Conservation (phyloP, 2,888 invertebrate genomes). For the Melanargia galathea region DNA sequence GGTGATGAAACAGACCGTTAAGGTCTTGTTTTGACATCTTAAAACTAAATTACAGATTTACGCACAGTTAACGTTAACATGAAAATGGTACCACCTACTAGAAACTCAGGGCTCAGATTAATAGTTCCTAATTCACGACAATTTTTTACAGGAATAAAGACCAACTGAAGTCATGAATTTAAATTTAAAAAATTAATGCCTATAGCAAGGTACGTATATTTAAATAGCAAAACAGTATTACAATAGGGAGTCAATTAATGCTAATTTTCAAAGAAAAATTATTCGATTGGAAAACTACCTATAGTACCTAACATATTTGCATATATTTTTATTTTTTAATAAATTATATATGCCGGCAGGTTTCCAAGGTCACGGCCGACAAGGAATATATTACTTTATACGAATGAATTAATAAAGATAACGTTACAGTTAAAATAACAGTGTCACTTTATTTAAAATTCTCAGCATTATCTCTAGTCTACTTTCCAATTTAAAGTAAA, state of each 20-base stretch:
- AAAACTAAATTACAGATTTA: too few species aligned
- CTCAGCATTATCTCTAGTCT: not conserved
- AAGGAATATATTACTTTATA: not conserved
- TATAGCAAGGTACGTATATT: not conserved
- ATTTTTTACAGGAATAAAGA: too few species aligned
- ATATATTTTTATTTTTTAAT: slow-evolving; percentile 26
- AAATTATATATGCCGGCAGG: not conserved
- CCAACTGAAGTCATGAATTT: too few species aligned
- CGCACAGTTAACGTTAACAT: too few species aligned
- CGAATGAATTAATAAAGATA: not conserved
- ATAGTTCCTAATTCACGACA: too few species aligned
- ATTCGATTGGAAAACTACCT: not conserved
- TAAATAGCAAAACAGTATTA: not conserved
- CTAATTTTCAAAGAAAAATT: not conserved
- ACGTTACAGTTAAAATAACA: not conserved
- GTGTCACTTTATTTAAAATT: not conserved
- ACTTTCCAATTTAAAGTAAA: too few species aligned
- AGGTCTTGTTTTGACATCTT: too few species aligned
- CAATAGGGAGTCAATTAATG: not conserved
- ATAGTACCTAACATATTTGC: slow-evolving; percentile 27
- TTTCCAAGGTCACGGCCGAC: slow-evolving; percentile 16
- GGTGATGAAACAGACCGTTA: too few species aligned
- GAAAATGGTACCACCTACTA: too few species aligned
- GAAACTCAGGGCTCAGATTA: too few species aligned
- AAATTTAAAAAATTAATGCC: too few species aligned